phyloP scores from a whole-genome alignment of 2,888 invertebrate genomes.

The Zaprionus obscuricornis region DNA sequence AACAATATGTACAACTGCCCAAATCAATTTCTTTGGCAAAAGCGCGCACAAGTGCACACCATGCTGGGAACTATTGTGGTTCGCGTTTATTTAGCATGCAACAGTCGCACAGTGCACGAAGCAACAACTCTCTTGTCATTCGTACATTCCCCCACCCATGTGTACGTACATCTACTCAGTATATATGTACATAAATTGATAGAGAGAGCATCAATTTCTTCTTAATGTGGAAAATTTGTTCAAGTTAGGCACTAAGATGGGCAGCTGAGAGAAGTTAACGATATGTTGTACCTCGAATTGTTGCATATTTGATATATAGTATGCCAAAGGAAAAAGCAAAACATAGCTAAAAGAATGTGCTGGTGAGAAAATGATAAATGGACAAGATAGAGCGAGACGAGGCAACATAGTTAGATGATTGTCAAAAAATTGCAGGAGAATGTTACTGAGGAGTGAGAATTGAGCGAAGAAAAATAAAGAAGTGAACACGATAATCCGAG shows the following conservation, averaged over 20 bases:
- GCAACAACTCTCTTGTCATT: neutral
- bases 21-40: constrained; percentile 62
- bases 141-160: no score
- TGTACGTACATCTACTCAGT: no score
- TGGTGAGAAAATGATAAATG: no score
- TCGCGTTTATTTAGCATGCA: constrained; percentile 65
- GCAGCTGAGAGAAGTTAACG: neutral
- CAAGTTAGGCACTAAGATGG: constrained; percentile 20
- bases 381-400: no score
- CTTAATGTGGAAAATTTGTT: constrained; percentile 58
- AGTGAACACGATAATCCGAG: no score
- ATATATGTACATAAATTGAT: constrained; percentile 6
- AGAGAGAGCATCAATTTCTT: constrained; percentile 51
- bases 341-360: neutral
- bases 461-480: no score
- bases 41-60: constrained; percentile 45
- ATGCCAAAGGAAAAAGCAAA: neutral
- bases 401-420: no score
- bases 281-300: constrained; percentile 6
- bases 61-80: constrained; percentile 50
- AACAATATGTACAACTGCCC: constrained; percentile 16
- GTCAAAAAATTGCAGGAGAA: no score
- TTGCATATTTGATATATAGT: neutral
- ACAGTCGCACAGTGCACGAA: neutral
- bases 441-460: no score